Base-by-base conservation (phyloP, 2,888 invertebrate species). In the Chalcis sispes region DNA sequence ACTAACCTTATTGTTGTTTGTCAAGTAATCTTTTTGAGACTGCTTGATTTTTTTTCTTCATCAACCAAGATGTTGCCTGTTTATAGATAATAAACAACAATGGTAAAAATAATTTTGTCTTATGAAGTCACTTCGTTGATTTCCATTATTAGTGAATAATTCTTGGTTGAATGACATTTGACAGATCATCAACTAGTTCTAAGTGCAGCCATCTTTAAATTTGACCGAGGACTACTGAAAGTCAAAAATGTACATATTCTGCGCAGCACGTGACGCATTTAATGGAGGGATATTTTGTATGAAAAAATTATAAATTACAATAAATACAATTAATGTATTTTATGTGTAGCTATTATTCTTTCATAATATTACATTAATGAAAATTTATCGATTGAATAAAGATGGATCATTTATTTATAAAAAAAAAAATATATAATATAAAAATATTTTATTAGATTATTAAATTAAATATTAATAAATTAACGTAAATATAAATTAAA, bases 111-210 rank as follows among this genome's bases (percentile, higher is more conserved):
- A 20, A 46, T 40, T 3, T 25, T 18, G 29, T 62, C 32, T 70
- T 29, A 66, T 3, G 36, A 48, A n/a, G 25, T 15, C 20, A 61
- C 1, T 25, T 46, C 70, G 27, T 46, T 15, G 36, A 0, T 27
- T 48, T 65, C 70, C 66, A 73, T 70, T 56, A 20, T 48, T 54
- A 32, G 48, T 15, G 15, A 42, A 48, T 15, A 10, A 58, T 20
- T 36, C n/a, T 65, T 58, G 50, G 64, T 13, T 36, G 23, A 18
- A 18, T 70, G 72, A 77, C 65, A 48, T 77, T 77, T 77, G 73
- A 77, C 77, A 73, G 73, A 70, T 73, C 77, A 65, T 77, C 73
- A 58, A 77, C 70, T 77, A 61, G 29, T 29, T 15, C 70, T 77
- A 61, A 25, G 27, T 15, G 66, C 70, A 54, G 77, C 77, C 77